Evolutionary conservation across 2,888 invertebrate species (phyloP).

Genomic region (Listrodromus nycthemerus): DNA sequence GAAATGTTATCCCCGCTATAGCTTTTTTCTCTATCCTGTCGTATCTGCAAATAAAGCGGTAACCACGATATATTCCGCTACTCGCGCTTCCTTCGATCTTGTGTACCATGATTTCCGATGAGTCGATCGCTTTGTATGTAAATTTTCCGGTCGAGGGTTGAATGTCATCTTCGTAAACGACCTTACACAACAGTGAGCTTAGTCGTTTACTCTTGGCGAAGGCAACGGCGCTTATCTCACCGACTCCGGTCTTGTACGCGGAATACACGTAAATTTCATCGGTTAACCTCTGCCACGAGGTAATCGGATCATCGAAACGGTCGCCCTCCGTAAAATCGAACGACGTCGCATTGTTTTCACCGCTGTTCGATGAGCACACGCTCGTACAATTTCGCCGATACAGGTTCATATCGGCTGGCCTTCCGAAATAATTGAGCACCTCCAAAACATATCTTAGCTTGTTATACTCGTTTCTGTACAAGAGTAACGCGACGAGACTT

Average conservation of each 20-base stretch:
- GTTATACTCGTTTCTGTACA: conserved; percentile 95
- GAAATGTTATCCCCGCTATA: conserved; percentile 36
- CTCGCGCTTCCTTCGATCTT: background rate
- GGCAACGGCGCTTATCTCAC: conserved; percentile 87
- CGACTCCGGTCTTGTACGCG: conserved; percentile 87
- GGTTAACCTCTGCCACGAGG: conserved; percentile 89
- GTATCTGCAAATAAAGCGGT: conserved; percentile 84
- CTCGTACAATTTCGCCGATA: conserved; percentile 85
- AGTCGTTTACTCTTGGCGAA: conserved; percentile 85
- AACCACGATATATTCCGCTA: conserved; percentile 82
- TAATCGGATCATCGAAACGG: conserved; percentile 87
- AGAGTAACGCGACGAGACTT: conserved; percentile 90
- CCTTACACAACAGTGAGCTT: conserved; percentile 88
- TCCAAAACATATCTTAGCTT: conserved; percentile 93
- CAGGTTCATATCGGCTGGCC: conserved; percentile 85
- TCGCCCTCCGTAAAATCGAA: conserved; percentile 67
- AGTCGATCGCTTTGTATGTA: conserved; percentile 71
- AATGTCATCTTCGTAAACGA: conserved; percentile 88
- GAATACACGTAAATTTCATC: conserved; percentile 89
- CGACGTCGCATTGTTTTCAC: conserved; percentile 13
- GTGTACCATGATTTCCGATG: conserved; percentile 3
- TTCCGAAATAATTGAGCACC: conserved; percentile 94
- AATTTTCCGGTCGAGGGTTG: conserved; percentile 86
- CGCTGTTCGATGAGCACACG: conserved; percentile 32
- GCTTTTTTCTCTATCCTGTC: background rate